A percentile compares a stretch with the other conserved stretches of the same genome.
Evolutionary conservation across 2,888 invertebrate species (phyloP).

Genomic region (Gortyna flavago): DNA sequence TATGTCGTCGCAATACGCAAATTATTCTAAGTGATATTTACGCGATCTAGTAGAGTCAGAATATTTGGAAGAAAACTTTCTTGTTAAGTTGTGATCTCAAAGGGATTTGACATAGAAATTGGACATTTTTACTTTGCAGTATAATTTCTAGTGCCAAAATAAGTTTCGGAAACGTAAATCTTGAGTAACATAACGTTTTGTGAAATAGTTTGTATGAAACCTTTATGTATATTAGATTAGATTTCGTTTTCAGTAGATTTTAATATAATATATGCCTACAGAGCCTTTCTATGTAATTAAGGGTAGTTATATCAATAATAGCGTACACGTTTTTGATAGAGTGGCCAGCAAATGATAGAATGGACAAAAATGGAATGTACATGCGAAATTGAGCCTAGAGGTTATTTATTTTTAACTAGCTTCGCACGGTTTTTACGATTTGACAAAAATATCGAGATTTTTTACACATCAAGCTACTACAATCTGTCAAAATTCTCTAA

Average conservation of each 20-base stretch:
- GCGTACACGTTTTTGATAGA: constrained; percentile 45
- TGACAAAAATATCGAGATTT: too few species aligned
- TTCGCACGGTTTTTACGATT: too few species aligned
- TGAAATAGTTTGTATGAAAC: constrained; percentile 57
- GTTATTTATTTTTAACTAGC: neutral
- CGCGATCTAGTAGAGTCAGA: constrained; percentile 32
- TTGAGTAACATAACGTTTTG: constrained; percentile 53
- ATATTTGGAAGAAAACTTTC: constrained; percentile 32
- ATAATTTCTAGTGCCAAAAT: constrained; percentile 74
- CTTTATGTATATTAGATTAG: constrained; percentile 65
- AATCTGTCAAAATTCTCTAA: too few species aligned
- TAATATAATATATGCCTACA: constrained; percentile 61
- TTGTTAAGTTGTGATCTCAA: constrained; percentile 61
- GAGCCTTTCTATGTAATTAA: constrained; percentile 65
- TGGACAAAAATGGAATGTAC: too few species aligned
- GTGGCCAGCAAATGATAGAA: neutral
- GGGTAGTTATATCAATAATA: constrained; percentile 42
- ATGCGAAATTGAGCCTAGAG: neutral
- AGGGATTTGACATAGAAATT: constrained; percentile 60
- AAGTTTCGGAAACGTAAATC: constrained; percentile 55
- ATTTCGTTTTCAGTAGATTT: constrained; percentile 60
- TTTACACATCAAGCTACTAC: too few species aligned
- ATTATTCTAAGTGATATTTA: constrained; percentile 40
- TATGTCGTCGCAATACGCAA: constrained; percentile 36
- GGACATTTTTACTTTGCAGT: constrained; percentile 62